Conservation (phyloP, 64 coral and sea anemone genomes). For the Stylophora pistillata region DNA sequence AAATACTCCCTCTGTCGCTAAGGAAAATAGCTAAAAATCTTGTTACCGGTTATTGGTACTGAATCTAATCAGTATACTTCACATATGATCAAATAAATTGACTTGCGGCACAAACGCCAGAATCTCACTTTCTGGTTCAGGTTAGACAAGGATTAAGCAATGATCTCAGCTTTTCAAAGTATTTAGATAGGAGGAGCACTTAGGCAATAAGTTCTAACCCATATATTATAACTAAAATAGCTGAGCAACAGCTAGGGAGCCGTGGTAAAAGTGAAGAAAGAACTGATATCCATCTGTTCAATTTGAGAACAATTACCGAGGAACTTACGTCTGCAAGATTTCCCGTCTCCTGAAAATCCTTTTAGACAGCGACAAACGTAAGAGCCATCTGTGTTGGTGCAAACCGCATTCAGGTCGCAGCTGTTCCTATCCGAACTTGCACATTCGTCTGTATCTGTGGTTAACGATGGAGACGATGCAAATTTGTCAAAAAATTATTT, state of each 20-base stretch:
- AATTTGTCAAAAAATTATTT: not conserved
- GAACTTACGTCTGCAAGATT: constrained; percentile 5
- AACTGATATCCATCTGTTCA: not conserved
- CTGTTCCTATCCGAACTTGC: not conserved
- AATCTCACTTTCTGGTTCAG: no score
- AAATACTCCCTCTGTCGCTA: not conserved
- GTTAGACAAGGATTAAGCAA: no score
- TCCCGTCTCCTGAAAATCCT: constrained; percentile 28
- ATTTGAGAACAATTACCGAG: not conserved
- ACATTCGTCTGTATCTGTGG: constrained; percentile 33
- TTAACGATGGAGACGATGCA: not conserved
- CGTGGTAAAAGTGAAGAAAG: not conserved
- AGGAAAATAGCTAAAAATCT: no score
- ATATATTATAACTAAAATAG: no score
- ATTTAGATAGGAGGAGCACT: no score
- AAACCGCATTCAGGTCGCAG: constrained; percentile 7
- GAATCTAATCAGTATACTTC: no score
- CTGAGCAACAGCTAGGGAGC: no score
- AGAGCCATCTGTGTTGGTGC: constrained; percentile 46
- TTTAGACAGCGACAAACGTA: constrained; percentile 33
- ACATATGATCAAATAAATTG: no score
- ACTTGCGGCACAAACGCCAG: no score
- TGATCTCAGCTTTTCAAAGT: no score
- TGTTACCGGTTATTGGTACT: no score
- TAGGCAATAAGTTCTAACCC: no score